A percentile compares a stretch with the other conserved stretches of the same genome.
Conservation (phyloP, 2,888 invertebrate genomes). For the Therioaphis trifolii region DNA sequence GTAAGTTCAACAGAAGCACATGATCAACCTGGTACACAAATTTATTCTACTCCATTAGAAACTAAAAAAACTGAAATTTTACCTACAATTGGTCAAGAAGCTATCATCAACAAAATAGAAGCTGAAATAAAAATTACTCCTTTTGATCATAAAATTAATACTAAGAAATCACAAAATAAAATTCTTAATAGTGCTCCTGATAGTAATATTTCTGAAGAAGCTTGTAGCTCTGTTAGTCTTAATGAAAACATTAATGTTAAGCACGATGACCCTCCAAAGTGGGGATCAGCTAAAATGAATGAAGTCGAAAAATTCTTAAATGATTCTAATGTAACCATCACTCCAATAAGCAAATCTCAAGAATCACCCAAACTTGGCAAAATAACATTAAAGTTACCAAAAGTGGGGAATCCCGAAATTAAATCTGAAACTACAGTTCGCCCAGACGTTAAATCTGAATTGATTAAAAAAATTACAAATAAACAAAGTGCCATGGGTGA, state of each 20-base stretch:
- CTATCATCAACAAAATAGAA: conserved; percentile 54
- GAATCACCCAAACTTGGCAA: conserved; percentile 63
- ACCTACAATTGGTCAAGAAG: conserved; percentile 43
- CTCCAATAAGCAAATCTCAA: conserved; percentile 58
- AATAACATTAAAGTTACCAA: conserved; percentile 64
- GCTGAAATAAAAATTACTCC: conserved; percentile 11
- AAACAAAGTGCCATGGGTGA: conserved; percentile 49
- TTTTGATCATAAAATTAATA: conserved; percentile 7
- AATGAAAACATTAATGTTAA: conserved; percentile 19
- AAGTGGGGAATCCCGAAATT: conserved; percentile 64
- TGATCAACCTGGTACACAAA: conserved; percentile 7
- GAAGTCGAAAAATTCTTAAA: conserved; percentile 64
- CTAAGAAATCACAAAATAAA: conserved; percentile 26
- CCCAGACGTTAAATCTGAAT: conserved; percentile 63
- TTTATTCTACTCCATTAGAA: not conserved
- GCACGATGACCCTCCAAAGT: conserved; percentile 36
- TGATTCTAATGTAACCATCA: conserved; percentile 65
- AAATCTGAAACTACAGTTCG: conserved; percentile 52
- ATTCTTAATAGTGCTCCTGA: not conserved
- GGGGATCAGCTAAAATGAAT: conserved; percentile 61
- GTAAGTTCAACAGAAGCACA: not conserved
- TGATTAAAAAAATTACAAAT: conserved; percentile 63
- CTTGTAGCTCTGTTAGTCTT: conserved; percentile 2
- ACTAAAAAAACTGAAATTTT: conserved; percentile 33
- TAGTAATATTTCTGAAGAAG: conserved; percentile 4